Evolutionary conservation across 2,797 vertebrate species (phyloP).

Genomic region (Sparus aurata): DNA sequence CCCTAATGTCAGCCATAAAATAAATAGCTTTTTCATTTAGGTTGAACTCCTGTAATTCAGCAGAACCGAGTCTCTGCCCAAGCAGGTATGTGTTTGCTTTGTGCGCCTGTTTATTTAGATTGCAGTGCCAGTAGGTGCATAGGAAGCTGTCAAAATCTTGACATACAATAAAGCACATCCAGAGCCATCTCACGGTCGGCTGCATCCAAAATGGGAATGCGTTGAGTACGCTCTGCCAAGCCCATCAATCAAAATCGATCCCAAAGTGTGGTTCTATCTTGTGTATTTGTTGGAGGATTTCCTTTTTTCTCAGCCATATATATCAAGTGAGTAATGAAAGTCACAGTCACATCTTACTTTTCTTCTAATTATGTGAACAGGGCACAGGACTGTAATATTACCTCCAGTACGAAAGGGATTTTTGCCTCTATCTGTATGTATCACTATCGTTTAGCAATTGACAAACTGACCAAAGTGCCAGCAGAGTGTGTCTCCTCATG

Average conservation of each 20-base stretch:
- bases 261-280: conserved; percentile 15
- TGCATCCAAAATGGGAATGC: conserved; percentile 30
- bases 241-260: conserved; percentile 28
- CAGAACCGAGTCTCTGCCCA: conserved; percentile 1
- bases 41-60: conserved; percentile 15
- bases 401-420: no score
- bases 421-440: no score
- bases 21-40: conserved; percentile 20
- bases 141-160: conserved; percentile 31
- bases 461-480: no score
- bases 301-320: neutral
- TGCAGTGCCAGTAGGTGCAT: neutral
- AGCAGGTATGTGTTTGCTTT: conserved; percentile 44
- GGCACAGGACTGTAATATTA: no score
- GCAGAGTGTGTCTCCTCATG: no score
- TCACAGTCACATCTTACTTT: conserved; percentile 8
- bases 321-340: conserved; percentile 23
- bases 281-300: conserved; percentile 35
- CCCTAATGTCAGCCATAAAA: conserved; percentile 10
- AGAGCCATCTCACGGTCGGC: conserved; percentile 15
- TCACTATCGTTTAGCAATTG: no score
- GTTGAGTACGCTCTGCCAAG: conserved; percentile 15
- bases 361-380: neutral
- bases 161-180: conserved; percentile 23
- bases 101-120: conserved; percentile 32